Base-by-base conservation (phyloP, 92 coral and sea anemone genomes). In the Actinernus sp. region DNA sequence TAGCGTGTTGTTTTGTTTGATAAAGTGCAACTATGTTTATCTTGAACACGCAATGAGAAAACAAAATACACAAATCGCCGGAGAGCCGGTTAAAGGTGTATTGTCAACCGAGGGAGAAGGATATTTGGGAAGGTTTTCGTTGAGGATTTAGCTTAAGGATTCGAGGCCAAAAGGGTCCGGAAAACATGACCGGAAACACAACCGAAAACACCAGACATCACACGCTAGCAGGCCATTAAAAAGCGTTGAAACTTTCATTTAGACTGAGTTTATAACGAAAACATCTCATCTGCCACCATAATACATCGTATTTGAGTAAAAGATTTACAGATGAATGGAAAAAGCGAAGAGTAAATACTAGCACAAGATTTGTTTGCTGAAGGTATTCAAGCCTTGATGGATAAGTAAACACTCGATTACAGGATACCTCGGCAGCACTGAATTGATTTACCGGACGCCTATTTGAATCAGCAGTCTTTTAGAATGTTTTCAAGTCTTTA, bases 251-350 rank as follows among this genome's bases (percentile, higher is more conserved):
- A 84, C 69, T 87, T 90, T 71, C 83, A 89, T 89, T 89, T 73
- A 89, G 71, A 78, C 81, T n/a, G 61, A 62, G 92, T 79, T 84
- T 79, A 82, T 66, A 89, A 79, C 92, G 79, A 89, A 88, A 89
- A 89, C 96, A 89, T 79, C 87, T 77, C 91, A 89, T 68, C 78
- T 72, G 58, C 49, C 85, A 63, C 68, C 82, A 80, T 68, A 86
- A 76, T 76, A 65, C 74, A 53, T 61, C 67, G 61, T 62, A 73
- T 84, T 81, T 74, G 56, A 76, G 68, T 67, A 49, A 34, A 53
- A 50, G 74, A 68, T 58, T 85, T 75, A 45, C 32, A 71, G 74
- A 46, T 73, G 82, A 73, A 80, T 79, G 23, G 61, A 70, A 66
- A 71, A 69, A 62, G 41, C 56, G 47, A 19, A 89, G 54, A 67